Evolutionary conservation across 2,113 vertebrate species (phyloP), one percentile per base, ranked within the genome.

Genomic region (Sylvia atricapilla): DNA sequence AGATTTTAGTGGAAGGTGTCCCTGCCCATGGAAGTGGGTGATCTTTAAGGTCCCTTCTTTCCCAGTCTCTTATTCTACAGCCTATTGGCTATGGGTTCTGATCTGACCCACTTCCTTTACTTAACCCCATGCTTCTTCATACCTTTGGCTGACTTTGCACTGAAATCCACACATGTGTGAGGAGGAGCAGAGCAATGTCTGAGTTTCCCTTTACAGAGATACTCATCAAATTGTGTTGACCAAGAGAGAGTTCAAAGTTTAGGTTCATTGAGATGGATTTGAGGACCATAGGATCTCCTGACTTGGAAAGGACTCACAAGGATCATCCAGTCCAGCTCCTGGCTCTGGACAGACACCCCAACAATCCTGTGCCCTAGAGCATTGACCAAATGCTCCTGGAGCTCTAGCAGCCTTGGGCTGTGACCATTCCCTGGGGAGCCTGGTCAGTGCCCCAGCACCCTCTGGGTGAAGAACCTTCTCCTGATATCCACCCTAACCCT

Each of bases 371-470:
- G 21, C 52, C 22, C 44, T 43, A 31, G 25, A 50, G 6, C 0
- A 0, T 12, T 80, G 30, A 58, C 31, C 31, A 66, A 43, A 49
- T 0, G 0, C 50, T 43, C 25, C 31, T 80, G 43, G 31, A 64
- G 8, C 31, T 80, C 31, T 64, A 59, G 6, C 58, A 80, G 35
- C 3, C 25, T 43, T 35, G 67, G 31, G 11, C 50, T 0, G 2
- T 41, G 49, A 2, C 49, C 25, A 56, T 63, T 88, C 30, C 24
- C 20, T 49, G n/a, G 18, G 49, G 25, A 43, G 50, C 43, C 25
- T 49, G 21, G 2, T 18, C 60, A 39, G 52, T 28, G 52, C 37
- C 27, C 2, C 0, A 10, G 0, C 12, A 66, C 22, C 12, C 33
- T 59, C 44, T 67, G 44, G 14, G 25, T 9, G 23, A 75, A 82